phyloP scores from a whole-genome alignment of 2,113 vertebrate species.

The Leuciscus idus region DNA sequence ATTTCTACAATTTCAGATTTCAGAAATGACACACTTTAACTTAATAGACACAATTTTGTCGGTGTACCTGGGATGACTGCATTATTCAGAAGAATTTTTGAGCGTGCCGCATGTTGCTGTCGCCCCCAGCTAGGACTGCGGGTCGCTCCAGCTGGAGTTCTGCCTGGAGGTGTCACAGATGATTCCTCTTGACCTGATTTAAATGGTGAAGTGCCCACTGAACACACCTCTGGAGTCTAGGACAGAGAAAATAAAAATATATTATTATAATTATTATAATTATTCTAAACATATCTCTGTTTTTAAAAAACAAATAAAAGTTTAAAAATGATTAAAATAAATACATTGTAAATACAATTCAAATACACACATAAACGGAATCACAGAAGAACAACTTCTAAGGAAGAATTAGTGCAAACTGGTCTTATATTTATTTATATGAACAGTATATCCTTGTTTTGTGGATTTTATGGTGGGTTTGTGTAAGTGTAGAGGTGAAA shows the following conservation, averaged over 20 bases:
- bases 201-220: conserved; percentile 82
- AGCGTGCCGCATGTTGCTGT: conserved; percentile 81
- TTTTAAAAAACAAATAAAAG: too few relatives aligned
- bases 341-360: background rate
- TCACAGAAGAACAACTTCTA: background rate
- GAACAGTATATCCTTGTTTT: background rate
- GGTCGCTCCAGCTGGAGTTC: conserved; percentile 76
- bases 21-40: background rate
- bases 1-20: background rate
- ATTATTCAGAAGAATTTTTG: conserved; percentile 77
- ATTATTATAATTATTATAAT: background rate
- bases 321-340: background rate
- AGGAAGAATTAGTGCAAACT: background rate
- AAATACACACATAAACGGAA: too few relatives aligned
- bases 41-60: background rate
- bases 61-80: conserved; percentile 52
- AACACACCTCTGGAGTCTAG: conserved; percentile 84
- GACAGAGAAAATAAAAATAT: background rate
- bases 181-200: conserved; percentile 88
- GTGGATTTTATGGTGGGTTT: background rate
- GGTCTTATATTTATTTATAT: background rate
- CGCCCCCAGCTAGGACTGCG: conserved; percentile 89
- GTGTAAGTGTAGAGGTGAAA: background rate
- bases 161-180: conserved; percentile 84
- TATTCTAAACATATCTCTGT: background rate